These are phyloP conservation scores for Drosophila parabipectinata DNA, from an alignment of 1,140 invertebrate species.

Conservation along the genomic window DNA sequence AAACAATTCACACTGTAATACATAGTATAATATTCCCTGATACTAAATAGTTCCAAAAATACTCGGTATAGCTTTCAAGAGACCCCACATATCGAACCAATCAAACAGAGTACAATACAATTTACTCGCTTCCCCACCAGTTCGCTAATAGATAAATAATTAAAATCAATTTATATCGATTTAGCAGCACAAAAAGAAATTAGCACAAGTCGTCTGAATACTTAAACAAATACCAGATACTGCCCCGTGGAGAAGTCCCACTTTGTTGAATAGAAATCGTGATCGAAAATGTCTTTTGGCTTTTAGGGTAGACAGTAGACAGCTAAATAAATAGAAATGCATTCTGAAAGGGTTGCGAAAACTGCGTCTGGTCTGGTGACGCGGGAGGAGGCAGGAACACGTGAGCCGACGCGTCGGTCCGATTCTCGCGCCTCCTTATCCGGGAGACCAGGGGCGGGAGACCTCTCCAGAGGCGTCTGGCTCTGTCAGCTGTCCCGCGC, in stretches of 20 bases:
- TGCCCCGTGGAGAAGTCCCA: conserved; percentile 8
- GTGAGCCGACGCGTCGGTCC: conserved; percentile 35
- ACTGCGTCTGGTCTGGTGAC: not conserved
- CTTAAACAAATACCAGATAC: conserved; percentile 55
- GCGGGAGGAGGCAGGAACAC: conserved; percentile 53
- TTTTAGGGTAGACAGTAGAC: conserved; percentile 15
- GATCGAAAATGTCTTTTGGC: conserved; percentile 25
- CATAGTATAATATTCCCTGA: not conserved
- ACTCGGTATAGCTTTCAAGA: not conserved
- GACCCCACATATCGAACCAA: conserved; percentile 17
- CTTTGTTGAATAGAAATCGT: conserved; percentile 51
- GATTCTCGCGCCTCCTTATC: not conserved
- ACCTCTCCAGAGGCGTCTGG: conserved; percentile 48
- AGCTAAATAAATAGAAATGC: conserved; percentile 27
- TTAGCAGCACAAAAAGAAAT: conserved; percentile 73
- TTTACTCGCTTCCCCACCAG: conserved; percentile 59
- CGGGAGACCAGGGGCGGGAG: conserved; percentile 5
- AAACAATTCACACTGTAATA: not conserved
- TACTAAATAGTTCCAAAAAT: conserved; percentile 8
- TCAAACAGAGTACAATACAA: conserved; percentile 28
- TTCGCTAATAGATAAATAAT: conserved; percentile 81
- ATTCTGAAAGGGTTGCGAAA: conserved; percentile 32
- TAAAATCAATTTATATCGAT: conserved; percentile 83
- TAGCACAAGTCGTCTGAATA: conserved; percentile 75
- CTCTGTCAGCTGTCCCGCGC: conserved; percentile 37